These are phyloP conservation scores for Thymallus thymallus DNA, from an alignment of 2,113 vertebrate species.

Conservation along the genomic window DNA sequence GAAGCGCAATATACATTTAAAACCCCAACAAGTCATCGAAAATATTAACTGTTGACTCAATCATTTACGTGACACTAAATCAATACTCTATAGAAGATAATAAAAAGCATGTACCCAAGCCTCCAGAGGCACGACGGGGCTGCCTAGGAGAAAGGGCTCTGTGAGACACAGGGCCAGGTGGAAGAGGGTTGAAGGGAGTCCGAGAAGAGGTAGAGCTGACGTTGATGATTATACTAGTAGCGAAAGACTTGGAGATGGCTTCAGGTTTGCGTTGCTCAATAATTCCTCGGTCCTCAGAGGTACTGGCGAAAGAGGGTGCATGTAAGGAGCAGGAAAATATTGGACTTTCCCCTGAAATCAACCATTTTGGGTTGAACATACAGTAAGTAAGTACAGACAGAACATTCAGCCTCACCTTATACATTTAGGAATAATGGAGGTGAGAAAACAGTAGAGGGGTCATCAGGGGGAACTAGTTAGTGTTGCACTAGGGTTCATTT, in stretches of 20 bases:
- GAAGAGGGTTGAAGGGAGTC: constrained; percentile 19
- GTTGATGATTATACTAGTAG: constrained; percentile 6
- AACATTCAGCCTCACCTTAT: constrained; percentile 51
- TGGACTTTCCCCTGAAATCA: background rate
- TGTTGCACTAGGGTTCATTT: constrained; percentile 30
- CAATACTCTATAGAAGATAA: background rate
- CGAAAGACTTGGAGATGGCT: constrained; percentile 15
- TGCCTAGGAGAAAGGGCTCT: constrained; percentile 33
- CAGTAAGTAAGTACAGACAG: background rate
- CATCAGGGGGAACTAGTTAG: constrained; percentile 40
- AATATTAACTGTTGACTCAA: background rate
- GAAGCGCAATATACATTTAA: background rate
- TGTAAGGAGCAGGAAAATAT: background rate
- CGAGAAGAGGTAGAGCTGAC: constrained; percentile 20
- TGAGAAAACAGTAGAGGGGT: constrained; percentile 23
- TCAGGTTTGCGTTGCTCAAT: constrained; percentile 21
- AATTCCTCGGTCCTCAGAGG: background rate
- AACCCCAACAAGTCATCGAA: background rate
- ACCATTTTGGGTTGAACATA: background rate
- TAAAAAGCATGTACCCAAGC: constrained; percentile 38
- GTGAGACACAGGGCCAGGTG: constrained; percentile 11
- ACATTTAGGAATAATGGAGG: constrained; percentile 16
- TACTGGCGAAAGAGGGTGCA: constrained; percentile 5
- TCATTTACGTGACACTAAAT: too few species aligned
- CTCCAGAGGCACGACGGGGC: constrained; percentile 23